Evolutionary conservation across 1,140 invertebrate genomes (phyloP), one percentile per base, ranked within the genome.

Genomic region (Euura saliciscinereae): DNA sequence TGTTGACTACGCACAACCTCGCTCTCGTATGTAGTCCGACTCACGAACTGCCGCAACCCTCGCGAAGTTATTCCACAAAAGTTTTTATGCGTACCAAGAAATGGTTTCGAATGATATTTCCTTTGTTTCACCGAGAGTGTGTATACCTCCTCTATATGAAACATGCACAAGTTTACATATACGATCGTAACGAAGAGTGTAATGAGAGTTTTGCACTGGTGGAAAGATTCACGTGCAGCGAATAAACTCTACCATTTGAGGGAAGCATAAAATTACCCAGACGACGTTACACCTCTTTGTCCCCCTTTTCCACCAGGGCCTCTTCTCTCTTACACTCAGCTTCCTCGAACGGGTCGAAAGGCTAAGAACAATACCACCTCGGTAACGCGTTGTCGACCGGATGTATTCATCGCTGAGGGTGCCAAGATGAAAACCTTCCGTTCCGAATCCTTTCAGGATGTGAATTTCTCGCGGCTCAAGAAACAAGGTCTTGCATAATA

Each of bases 201-300:
- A 59, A 6, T 59, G 51, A 8, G 10, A n/a, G 3, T n/a, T 0
- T 3, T 59, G 13, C 6, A 59, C 51, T 3, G 51, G 51, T 59
- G 13, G 51, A 59, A n/a, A 11, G 6, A 6, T 59, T 59, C 51
- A 11, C 8, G 51, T 59, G 51, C 51, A n/a, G 51, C 13, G 51
- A 59, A 59, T 59, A 59, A 59, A 59, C 51, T 59, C 51, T n/a
- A n/a, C 51, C 51, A 59, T 59, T 59, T 59, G 51, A 59, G 51
- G 13, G 8, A 11, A n/a, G 51, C 51, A 59, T 8, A 59, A 59
- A 59, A 59, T 59, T 59, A 59, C 51, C 51, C 51, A n/a, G 51
- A n/a, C 51, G 51, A 8, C 13, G 51, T 59, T 59, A 11, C 51
- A 59, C 51, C 51, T 59, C 51, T 59, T 59, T 59, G 51, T 59